Conservation (phyloP, 1,140 invertebrate species). For the Plutomurus gul region DNA sequence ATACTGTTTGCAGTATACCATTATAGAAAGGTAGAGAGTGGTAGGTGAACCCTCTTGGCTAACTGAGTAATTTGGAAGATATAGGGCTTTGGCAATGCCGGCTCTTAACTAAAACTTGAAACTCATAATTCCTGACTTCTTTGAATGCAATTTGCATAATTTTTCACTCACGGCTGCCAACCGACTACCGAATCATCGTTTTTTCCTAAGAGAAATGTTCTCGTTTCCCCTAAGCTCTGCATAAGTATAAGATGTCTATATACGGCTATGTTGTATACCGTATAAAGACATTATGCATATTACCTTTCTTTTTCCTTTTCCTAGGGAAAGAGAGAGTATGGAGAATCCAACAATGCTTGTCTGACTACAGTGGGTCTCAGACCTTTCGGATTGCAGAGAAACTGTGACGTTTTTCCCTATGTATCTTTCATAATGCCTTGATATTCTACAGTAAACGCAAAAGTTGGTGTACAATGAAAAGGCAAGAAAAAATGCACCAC, state of each 20-base stretch:
- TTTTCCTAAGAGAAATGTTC: conserved; percentile 53
- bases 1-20: not conserved
- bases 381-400: too few relatives aligned
- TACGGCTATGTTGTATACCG: not conserved
- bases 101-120: conserved; percentile 38
- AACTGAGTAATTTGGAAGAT: conserved; percentile 21
- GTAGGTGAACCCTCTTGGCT: conserved; percentile 18
- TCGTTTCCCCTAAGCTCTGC: conserved; percentile 19
- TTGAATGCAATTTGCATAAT: conserved; percentile 55
- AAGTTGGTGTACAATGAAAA: too few relatives aligned
- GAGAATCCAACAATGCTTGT: too few relatives aligned
- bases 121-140: conserved; percentile 53
- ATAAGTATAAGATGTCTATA: too few relatives aligned
- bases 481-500: too few relatives aligned
- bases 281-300: conserved; percentile 4
- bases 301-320: not conserved
- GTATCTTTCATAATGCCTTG: too few relatives aligned
- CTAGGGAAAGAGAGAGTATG: too few relatives aligned
- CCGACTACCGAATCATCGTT: conserved; percentile 46
- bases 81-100: conserved; percentile 22
- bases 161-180: conserved; percentile 54
- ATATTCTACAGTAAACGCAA: too few relatives aligned
- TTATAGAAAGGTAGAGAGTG: not conserved
- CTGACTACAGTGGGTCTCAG: too few relatives aligned
- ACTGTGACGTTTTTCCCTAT: too few relatives aligned